Base-by-base conservation (phyloP, 2,113 vertebrate genomes). In the Lichenostomus cassidix region DNA sequence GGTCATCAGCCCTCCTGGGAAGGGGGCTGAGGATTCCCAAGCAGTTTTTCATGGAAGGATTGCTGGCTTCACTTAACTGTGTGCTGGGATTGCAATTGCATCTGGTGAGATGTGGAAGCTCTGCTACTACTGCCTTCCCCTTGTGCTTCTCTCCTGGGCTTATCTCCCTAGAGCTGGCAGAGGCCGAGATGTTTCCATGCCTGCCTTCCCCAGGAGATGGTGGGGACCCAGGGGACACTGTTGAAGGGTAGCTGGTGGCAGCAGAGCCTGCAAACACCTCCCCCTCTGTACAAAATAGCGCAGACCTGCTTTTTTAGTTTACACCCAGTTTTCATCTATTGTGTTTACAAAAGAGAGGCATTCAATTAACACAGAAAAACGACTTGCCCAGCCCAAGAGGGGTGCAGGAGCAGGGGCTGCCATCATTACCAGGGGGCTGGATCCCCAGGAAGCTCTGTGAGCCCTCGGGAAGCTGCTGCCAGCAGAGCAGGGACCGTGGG, bases 401-500 rank as follows among this genome's bases (percentile, higher is more conserved):
- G 71, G 44, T 25, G 56, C 33, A 60, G 87, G 41, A 59, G 52
- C 65, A 10, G 31, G 63, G 44, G 70, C 49, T 87, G 76, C 47
- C 23, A 0, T 15, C 2, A 0, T 13, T 16, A 1, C 13, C 0
- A 0, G 20, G 27, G 68, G 52, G 35, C 50, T 63, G 55, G 7
- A 29, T n/a, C 60, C 39, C 37, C 62, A 12, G 22, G 65, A 41
- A 68, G 88, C 65, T 62, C 73, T 2, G 4, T 10, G 59, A 83
- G 69, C 76, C 75, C 42, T 8, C 0, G 8, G 55, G 83, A 52
- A 56, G 78, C 4, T 12, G 71, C 69, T 44, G 71, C 60, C 7
- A 4, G 24, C 0, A 1, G 78, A 88, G 76, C 39, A 2, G 56
- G 44, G 70, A 85, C 9, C 11, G 2, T 2, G 1, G 76, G 60